phyloP scores from a whole-genome alignment of 1,140 invertebrate species.

The Nephila pilipes region DNA sequence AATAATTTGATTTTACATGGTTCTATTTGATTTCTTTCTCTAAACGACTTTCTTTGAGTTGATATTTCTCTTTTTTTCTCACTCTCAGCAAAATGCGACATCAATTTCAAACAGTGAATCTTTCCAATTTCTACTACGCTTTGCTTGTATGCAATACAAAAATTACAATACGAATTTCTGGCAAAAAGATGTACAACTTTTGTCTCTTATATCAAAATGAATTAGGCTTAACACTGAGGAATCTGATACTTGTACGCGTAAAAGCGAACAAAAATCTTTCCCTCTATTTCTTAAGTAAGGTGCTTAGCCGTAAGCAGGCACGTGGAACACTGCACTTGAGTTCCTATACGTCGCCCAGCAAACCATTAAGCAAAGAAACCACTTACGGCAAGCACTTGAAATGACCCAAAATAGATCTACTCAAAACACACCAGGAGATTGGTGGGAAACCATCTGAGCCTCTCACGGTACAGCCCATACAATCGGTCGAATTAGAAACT shows the following conservation, averaged over 20 bases:
- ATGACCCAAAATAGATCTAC: conserved; percentile 19
- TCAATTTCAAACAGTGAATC: neutral
- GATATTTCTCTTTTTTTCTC: no score
- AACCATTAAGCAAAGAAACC: conserved; percentile 7
- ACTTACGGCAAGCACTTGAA: neutral
- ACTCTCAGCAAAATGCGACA: no score
- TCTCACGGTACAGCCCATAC: neutral
- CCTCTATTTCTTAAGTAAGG: neutral
- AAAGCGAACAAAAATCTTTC: neutral
- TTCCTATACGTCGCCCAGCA: neutral
- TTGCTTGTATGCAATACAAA: neutral
- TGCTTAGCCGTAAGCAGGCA: neutral
- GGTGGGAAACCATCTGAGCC: neutral
- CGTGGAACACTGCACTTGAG: neutral
- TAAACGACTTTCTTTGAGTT: no score
- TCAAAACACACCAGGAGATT: conserved; percentile 13
- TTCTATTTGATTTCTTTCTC: no score
- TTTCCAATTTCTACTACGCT: no score
- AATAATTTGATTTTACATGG: no score
- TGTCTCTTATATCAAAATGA: neutral
- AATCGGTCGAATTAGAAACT: neutral
- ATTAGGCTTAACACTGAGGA: neutral
- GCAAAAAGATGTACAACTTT: neutral
- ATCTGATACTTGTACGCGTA: conserved; percentile 10
- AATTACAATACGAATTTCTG: neutral